Conservation (phyloP, 2,113 vertebrate species). For the Thermophis baileyi region DNA sequence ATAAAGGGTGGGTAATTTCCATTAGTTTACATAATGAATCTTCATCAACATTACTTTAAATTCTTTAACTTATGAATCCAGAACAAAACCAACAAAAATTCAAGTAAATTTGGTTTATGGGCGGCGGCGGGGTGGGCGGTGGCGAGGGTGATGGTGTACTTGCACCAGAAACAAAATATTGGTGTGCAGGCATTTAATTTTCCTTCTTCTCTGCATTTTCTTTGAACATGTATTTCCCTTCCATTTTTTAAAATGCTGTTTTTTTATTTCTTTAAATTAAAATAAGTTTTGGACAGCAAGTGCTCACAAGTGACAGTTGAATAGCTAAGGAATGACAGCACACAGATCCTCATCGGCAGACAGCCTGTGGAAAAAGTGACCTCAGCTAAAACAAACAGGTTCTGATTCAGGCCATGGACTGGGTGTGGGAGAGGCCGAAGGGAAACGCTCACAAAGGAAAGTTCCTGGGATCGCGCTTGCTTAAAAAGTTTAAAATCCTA, state of each 20-base stretch:
- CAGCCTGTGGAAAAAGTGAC: conserved; percentile 16
- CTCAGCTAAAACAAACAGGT: conserved; percentile 19
- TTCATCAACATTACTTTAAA: neutral
- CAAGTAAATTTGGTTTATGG: neutral
- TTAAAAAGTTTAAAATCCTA: neutral
- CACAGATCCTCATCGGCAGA: neutral
- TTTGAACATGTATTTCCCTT: neutral
- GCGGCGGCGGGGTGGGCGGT: fast-evolving
- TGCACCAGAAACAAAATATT: neutral
- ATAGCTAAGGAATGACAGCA: neutral
- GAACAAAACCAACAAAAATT: neutral
- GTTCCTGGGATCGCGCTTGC: neutral
- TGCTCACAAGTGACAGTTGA: neutral
- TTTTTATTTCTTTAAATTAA: neutral
- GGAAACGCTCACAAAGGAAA: neutral
- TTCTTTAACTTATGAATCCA: neutral
- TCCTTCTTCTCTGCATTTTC: neutral
- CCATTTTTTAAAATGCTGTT: neutral
- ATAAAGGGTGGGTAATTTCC: neutral
- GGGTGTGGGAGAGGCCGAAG: neutral
- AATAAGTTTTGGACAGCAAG: neutral
- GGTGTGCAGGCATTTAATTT: neutral
- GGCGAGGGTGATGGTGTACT: no score
- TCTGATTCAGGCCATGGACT: neutral
- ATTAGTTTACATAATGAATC: neutral